A percentile compares a stretch with the other conserved stretches of the same genome.
These are phyloP conservation scores for Bicyclus anynana DNA, from an alignment of 1,140 invertebrate genomes.

Conservation along the genomic window DNA sequence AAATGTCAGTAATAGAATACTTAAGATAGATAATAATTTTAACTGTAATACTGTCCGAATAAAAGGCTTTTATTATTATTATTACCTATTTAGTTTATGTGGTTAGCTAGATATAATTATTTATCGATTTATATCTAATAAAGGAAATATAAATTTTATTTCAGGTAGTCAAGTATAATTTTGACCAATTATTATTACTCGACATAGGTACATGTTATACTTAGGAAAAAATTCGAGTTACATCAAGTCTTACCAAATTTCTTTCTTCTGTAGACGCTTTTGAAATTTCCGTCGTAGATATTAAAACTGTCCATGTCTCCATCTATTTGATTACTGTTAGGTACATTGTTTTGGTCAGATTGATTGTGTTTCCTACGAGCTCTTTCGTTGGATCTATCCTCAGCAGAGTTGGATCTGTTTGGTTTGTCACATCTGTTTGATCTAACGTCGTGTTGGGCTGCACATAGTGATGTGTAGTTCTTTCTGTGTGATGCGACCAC, in stretches of 20 bases:
- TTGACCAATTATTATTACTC: too few relatives aligned
- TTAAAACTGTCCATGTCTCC: slow-evolving; percentile 41
- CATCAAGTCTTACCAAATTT: slow-evolving; percentile 61
- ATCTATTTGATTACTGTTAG: slow-evolving; percentile 20
- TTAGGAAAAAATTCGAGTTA: too few relatives aligned
- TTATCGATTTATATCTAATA: too few relatives aligned
- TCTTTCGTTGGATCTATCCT: slow-evolving; percentile 30
- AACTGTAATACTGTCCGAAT: too few relatives aligned
- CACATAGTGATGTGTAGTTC: slow-evolving; percentile 78
- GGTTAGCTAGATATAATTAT: too few relatives aligned
- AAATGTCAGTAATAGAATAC: too few relatives aligned
- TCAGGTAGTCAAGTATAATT: too few relatives aligned
- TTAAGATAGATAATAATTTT: too few relatives aligned
- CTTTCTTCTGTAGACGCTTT: slow-evolving; percentile 49
- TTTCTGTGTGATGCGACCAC: slow-evolving; percentile 77
- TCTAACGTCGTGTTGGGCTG: slow-evolving; percentile 66
- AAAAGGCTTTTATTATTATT: too few relatives aligned
- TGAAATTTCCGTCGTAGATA: slow-evolving; percentile 51
- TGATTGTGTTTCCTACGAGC: slow-evolving; percentile 9
- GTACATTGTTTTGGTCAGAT: slow-evolving; percentile 9
- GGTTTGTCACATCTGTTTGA: slow-evolving; percentile 41
- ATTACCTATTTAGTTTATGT: too few relatives aligned
- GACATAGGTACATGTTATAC: too few relatives aligned
- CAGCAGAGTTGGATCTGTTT: slow-evolving; percentile 37
- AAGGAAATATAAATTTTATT: too few relatives aligned